phyloP scores from a whole-genome alignment of 1,140 invertebrate species.

The Vollenhovia emeryi region DNA sequence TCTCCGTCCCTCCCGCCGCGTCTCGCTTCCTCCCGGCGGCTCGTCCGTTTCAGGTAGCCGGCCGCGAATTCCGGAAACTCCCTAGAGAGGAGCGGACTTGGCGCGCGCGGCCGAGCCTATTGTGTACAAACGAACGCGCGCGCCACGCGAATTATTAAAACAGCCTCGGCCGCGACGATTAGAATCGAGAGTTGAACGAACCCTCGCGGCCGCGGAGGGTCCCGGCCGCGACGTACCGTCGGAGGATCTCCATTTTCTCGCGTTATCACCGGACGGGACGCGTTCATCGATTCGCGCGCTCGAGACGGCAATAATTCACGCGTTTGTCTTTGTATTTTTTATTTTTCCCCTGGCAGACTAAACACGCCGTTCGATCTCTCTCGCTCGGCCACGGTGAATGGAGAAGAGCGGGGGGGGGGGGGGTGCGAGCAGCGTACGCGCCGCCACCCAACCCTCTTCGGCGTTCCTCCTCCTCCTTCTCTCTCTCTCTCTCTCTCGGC shows the following conservation, averaged over 20 bases:
- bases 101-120: not conserved
- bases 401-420: not conserved
- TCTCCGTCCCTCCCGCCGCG: slow-evolving; percentile 45
- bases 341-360: not conserved
- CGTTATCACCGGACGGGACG: not conserved
- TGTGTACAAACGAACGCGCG: not conserved
- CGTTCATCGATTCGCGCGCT: not conserved
- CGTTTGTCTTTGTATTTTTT: not conserved
- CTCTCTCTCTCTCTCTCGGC: not conserved
- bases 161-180: not conserved
- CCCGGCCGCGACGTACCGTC: not conserved
- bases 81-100: not conserved
- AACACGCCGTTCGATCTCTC: not conserved
- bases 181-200: not conserved
- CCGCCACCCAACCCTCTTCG: not conserved
- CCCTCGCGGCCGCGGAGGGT: not conserved
- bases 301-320: too few species aligned
- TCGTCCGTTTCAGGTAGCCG: slow-evolving; percentile 53
- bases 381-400: not conserved
- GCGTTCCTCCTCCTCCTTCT: not conserved
- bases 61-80: slow-evolving; percentile 10
- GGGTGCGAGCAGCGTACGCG: not conserved
- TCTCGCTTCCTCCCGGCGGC: slow-evolving; percentile 28
- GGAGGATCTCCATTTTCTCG: not conserved
- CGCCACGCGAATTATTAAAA: not conserved